Base-by-base conservation (phyloP, 2,113 vertebrate genomes). In the Macaca nemestrina region DNA sequence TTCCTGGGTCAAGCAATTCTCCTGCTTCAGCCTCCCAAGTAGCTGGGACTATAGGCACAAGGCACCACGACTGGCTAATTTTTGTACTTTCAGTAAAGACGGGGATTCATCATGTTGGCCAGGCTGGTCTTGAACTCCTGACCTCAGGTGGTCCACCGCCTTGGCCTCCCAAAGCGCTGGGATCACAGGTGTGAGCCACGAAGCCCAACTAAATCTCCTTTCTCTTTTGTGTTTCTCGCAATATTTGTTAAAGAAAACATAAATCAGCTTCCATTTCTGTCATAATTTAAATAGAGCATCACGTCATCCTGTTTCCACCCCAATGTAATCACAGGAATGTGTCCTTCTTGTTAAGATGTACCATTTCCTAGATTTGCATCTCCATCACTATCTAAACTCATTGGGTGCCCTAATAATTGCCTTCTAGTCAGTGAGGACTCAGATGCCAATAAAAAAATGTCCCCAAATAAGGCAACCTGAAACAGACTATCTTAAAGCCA, bases 241-340 rank as follows among this genome's bases (percentile, higher is more conserved):
- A 1, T 84, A 68, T 85, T 90, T 93, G 38, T 45, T 84, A 72
- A 93, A 91, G 27, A 91, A 83, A 72, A 92, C 61, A 84, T 55
- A 85, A 90, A 81, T 57, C 27, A 57, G 7, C 61, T 80, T 76
- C 38, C 43, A 43, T 78, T 72, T 68, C 52, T 91, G 17, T 35
- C 38, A 38, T 55, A 61, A 76, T 40, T 20, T 82, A 61, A 93
- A 86, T 45, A 57, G 22, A 67, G 8, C 38, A 8, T 82, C 38
- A 30, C n/a, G 13, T 88, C 35, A 35, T 80, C 48, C 85, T 25
- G 9, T 64, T 23, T 78, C 64, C 45, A 43, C 40, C 27, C 7
- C 64, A 55, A 0, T 32, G 11, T 81, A 27, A 14, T 89, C 55
- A 85, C 25, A 67, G 23, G 45, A 40, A 23, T 5, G 5, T 84